Percentiles rank a stretch among this genome's conserved stretches.
phyloP scores from a whole-genome alignment of 2,113 vertebrate genomes.

The Pelvicachromis taeniatus region DNA sequence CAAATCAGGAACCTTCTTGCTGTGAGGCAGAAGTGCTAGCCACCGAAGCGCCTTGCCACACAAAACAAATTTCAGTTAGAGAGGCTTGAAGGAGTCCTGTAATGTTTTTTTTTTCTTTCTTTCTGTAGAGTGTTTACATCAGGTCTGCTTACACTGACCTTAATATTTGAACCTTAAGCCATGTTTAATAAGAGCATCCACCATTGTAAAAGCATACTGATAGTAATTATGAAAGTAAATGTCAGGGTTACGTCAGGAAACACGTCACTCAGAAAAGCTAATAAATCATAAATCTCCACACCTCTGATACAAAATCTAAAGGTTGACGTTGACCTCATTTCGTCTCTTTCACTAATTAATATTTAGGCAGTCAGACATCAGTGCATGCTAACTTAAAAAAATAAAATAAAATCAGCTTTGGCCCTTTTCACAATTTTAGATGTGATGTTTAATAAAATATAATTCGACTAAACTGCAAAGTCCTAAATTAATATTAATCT shows the following conservation, averaged over 20 bases:
- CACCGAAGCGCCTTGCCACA: neutral
- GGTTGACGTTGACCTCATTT: neutral
- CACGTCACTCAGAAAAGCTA: neutral
- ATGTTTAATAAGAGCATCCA: neutral
- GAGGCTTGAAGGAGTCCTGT: neutral
- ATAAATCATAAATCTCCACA: neutral
- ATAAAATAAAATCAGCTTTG: neutral
- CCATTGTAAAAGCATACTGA: neutral
- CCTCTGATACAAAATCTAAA: neutral
- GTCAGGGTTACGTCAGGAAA: neutral
- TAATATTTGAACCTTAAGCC: neutral
- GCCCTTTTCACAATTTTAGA: slow-evolving; percentile 34
- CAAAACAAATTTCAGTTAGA: neutral
- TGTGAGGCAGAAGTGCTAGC: neutral
- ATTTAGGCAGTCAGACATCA: neutral
- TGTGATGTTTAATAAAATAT: slow-evolving; percentile 47
- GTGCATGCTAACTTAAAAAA: slow-evolving; percentile 16
- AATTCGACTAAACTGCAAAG: slow-evolving; percentile 19
- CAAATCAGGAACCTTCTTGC: neutral
- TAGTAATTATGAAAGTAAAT: neutral
- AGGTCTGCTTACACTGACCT: neutral
- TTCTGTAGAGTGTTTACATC: neutral
- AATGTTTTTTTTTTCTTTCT: neutral
- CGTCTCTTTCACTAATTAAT: neutral
- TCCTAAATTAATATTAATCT: slow-evolving; percentile 33